Base-by-base conservation (phyloP, 2,888 invertebrate species). In the Liodrosophila aerea region DNA sequence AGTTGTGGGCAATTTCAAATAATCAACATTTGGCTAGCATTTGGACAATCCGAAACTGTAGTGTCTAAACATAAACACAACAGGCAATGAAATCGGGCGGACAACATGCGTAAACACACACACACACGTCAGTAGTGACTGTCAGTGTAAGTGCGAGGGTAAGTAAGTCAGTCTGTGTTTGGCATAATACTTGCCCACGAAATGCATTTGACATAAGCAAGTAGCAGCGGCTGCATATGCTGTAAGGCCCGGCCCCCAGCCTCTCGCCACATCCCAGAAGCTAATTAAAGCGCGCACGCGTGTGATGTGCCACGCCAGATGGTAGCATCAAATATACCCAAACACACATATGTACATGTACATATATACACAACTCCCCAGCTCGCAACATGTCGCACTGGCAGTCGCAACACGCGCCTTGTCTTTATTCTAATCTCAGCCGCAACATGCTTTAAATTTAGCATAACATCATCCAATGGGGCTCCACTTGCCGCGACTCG, bases 281-380 rank as follows among this genome's bases (percentile, higher is more conserved):
- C 84, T 84, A 84, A 83, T 84, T 83, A 84, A 82, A 77, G 76
- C 64, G 68, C 73, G 64, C 73, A 75, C 75, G 78, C 69, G 76
- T 77, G 69, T 82, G 82, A 83, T 81, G 60, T 81, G 83, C 74
- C 76, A 65, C 57, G 81, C 82, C 82, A 82, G 82, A 82, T 82
- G 82, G 69, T 70, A 33, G 66, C 34, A 37, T 50, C 57, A 74
- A 56, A 70, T 70, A 73, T 67, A 61, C 60, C 57, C 33, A 33
- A n/a, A n/a, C n/a, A n/a, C n/a, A 33, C 41, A 4, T 4, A n/a
- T 0, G 8, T 40, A 44, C 27, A 18, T 29, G 33, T 9, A 46
- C 27, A 12, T 7, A 18, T 27, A 12, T 9, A 30, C n/a, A n/a
- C n/a, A n/a, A n/a, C n/a, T n/a, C n/a, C n/a, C n/a, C n/a, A n/a